Base-by-base conservation (phyloP, 2,797 vertebrate species). In the Acanthurus lineatus region DNA sequence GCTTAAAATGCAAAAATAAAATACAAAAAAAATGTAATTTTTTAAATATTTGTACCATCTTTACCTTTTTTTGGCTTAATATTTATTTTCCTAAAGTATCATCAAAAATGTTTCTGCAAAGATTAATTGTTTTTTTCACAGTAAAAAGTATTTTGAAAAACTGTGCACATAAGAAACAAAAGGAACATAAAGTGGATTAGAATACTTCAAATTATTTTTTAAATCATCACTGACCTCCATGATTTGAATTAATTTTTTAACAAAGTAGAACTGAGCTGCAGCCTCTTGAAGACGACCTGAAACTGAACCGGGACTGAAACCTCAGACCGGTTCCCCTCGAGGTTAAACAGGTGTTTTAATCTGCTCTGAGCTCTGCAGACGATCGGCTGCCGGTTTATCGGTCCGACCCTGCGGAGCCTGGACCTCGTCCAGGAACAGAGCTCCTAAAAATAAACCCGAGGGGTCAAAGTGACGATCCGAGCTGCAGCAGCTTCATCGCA, bases 381-480 rank as follows among this genome's bases (percentile, higher is more conserved):
- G 61, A 77, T 72, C 54, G 38, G 58, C 32, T 59, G 4, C 11
- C 53, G 42, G 49, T 71, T 57, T 66, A 64, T 76, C 74, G 70
- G 48, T 54, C 81, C 79, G 78, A 81, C 73, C 47, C 69, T 0
- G 1, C 6, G 66, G 81, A 72, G 73, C 73, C 76, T 69, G 59
- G 73, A 67, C 44, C 63, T 0, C 40, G 20, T 63, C 67, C 79
- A 54, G 60, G 72, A 47, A 70, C 66, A 35, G 0, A 7, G 22
- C 22, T 42, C 52, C 77, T 70, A 81, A 81, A 80, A 81, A 83
- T 83, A 85, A 54, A 59, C 45, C 65, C 35, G 40, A 6, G 25
- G 48, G 28, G 35, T 60, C 45, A 51, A 22, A 73, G 15, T 2
- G 0, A 9, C 16, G 4, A 40, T 19, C 28, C 28, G 51, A 69